Percentiles rank a stretch among this genome's conserved stretches.
Conservation (phyloP, 2,888 invertebrate genomes). For the Dimorphilus gyrociliatus region DNA sequence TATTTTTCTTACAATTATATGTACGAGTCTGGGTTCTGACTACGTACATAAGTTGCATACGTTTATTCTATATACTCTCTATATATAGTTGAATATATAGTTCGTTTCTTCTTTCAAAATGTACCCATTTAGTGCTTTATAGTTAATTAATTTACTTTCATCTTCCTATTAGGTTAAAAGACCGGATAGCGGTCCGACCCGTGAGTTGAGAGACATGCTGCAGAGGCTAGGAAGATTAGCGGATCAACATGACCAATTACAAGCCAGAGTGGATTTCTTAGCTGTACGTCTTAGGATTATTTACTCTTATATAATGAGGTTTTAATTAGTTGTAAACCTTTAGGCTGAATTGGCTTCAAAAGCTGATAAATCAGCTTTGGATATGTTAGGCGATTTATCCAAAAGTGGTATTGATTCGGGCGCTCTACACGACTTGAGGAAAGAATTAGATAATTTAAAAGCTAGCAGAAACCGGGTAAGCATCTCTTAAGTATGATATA, state of each 20-base stretch:
- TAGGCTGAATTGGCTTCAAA: constrained; percentile 28
- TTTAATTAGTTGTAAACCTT: constrained; percentile 5
- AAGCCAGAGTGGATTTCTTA: constrained; percentile 17
- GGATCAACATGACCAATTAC: constrained; percentile 19
- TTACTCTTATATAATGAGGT: background rate
- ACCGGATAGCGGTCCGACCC: constrained; percentile 19
- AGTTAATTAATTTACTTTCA: no score
- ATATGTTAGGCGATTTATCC: constrained; percentile 15
- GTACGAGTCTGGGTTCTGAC: no score
- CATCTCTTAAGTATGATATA: no score
- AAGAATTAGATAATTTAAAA: background rate
- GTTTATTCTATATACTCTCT: no score
- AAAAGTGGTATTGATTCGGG: no score
- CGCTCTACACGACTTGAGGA: no score
- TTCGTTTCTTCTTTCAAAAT: no score
- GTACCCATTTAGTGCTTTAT: no score
- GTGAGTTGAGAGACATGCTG: constrained; percentile 22
- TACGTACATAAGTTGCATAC: no score
- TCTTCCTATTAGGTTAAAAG: no score
- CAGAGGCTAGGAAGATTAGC: constrained; percentile 27
- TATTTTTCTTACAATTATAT: no score
- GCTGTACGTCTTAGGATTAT: background rate
- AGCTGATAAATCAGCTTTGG: constrained; percentile 23
- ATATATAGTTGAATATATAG: no score
- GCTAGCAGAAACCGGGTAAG: background rate